Conservation (phyloP, 2,113 vertebrate genomes). For the Rhegmatorhina hoffmannsi region DNA sequence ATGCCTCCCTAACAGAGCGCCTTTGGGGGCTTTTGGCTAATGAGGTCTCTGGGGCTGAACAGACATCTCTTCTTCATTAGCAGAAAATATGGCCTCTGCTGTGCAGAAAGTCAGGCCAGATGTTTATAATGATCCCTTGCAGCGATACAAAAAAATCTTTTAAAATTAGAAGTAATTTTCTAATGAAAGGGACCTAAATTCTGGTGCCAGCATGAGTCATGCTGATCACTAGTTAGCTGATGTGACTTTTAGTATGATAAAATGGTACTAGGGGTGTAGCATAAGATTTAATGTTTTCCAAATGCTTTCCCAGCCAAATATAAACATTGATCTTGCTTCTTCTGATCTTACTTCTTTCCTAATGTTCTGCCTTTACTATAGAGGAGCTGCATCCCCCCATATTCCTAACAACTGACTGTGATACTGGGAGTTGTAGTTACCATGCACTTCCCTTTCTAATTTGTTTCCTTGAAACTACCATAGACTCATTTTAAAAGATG, state of each 20-base stretch:
- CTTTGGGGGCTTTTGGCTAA: slow-evolving; percentile 47
- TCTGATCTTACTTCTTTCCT: neutral
- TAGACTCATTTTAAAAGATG: neutral
- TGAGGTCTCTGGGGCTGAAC: slow-evolving; percentile 55
- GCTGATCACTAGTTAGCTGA: neutral
- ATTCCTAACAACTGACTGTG: neutral
- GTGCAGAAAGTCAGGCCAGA: slow-evolving; percentile 46
- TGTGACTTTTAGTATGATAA: neutral
- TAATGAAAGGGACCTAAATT: slow-evolving; percentile 11
- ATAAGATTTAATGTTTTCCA: neutral
- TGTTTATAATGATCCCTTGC: slow-evolving; percentile 50
- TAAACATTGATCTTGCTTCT: neutral
- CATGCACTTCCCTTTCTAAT: neutral
- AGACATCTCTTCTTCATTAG: slow-evolving; percentile 54
- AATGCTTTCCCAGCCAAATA: neutral
- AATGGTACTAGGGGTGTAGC: neutral
- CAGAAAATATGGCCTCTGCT: slow-evolving; percentile 36
- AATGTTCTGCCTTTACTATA: neutral
- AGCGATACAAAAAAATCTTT: slow-evolving; percentile 40
- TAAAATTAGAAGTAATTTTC: slow-evolving; percentile 17
- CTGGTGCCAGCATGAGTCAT: neutral
- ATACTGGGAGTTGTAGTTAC: neutral
- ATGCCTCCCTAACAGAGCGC: neutral
- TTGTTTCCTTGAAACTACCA: neutral
- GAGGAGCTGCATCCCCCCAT: neutral